phyloP scores from a whole-genome alignment of 2,888 invertebrate genomes.

The Drosophila meridiana region DNA sequence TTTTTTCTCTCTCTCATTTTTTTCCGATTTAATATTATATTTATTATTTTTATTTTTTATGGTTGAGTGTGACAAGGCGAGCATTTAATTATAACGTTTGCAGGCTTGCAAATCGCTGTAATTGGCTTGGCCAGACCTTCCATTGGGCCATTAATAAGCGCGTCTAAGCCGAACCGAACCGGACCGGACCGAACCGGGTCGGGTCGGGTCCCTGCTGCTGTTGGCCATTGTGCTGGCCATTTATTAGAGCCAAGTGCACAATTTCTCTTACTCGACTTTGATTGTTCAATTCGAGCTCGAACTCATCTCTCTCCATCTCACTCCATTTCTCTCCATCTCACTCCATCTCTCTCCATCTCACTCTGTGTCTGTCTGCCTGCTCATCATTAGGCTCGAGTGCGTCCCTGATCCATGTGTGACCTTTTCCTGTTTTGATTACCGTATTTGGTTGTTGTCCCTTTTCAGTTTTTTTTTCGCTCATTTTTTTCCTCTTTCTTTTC shows the following conservation, averaged over 20 bases:
- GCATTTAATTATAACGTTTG: conserved; percentile 65
- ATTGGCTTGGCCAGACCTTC: conserved; percentile 53
- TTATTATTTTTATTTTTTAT: background rate
- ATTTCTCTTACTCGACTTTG: conserved; percentile 49
- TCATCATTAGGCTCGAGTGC: conserved; percentile 62
- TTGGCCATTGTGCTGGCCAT: conserved; percentile 46
- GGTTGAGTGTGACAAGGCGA: conserved; percentile 58
- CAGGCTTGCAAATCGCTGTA: conserved; percentile 62
- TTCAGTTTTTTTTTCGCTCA: conserved; percentile 16
- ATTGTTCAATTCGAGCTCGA: conserved; percentile 20
- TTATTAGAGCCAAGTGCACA: conserved; percentile 49
- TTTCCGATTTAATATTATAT: conserved; percentile 1
- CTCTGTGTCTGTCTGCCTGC: conserved; percentile 26
- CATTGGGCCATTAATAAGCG: conserved; percentile 41
- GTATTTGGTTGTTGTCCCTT: conserved; percentile 47
- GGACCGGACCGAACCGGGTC: background rate
- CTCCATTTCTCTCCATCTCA: background rate
- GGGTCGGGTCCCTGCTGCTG: conserved; percentile 12
- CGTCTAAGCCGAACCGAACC: background rate
- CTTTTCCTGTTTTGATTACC: conserved; percentile 64
- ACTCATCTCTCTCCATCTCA: background rate
- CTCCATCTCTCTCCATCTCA: background rate
- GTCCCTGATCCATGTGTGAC: conserved; percentile 54
- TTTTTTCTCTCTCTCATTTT: background rate
- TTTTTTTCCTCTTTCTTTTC: background rate